Conservation (phyloP, 2,113 vertebrate species). For the Octodon degus region DNA sequence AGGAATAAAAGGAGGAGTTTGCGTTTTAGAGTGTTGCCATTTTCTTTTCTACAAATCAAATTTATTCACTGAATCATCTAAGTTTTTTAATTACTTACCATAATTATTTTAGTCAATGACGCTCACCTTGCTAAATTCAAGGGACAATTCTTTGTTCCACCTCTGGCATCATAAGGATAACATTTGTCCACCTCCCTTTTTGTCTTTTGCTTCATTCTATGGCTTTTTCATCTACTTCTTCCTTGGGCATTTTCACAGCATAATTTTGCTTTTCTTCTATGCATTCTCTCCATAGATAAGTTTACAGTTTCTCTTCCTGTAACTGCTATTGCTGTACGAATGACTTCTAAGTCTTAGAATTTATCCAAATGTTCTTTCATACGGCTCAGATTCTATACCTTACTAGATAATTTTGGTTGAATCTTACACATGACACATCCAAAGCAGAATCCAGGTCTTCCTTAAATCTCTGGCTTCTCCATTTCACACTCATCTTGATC, state of each 20-base stretch:
- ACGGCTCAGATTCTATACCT: not conserved
- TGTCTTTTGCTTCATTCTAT: not conserved
- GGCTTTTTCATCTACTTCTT: not conserved
- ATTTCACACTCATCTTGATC: not conserved
- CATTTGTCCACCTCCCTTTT: not conserved
- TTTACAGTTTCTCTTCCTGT: not conserved
- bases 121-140: not conserved
- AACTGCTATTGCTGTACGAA: not conserved
- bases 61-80: not conserved
- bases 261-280: not conserved
- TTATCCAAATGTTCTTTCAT: not conserved
- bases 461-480: not conserved
- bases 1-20: not conserved
- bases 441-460: not conserved
- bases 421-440: not conserved
- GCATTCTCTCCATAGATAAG: not conserved
- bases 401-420: not conserved
- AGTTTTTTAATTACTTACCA: not conserved
- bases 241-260: not conserved
- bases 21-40: not conserved
- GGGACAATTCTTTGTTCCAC: not conserved
- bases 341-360: not conserved
- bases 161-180: not conserved
- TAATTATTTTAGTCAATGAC: not conserved
- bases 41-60: not conserved